phyloP scores from a whole-genome alignment of 2,888 invertebrate species.

The Auanema sp. region DNA sequence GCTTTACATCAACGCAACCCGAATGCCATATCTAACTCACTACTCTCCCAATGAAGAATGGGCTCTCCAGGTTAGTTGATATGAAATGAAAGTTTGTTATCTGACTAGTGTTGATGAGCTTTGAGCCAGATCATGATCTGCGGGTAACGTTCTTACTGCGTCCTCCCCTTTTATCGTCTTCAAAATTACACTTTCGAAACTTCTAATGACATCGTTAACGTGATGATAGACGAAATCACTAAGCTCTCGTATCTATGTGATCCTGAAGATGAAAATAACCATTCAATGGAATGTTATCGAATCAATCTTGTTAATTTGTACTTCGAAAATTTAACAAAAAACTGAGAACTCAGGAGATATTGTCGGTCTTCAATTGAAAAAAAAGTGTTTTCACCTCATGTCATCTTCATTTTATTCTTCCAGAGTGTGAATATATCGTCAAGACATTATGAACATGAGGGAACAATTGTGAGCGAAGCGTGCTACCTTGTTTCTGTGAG shows the following conservation, averaged over 20 bases:
- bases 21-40: conserved; percentile 41
- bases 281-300: neutral
- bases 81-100: neutral
- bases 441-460: conserved; percentile 46
- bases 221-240: no score
- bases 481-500: conserved; percentile 43
- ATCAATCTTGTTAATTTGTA: neutral
- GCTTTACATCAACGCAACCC: conserved; percentile 39
- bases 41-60: conserved; percentile 55
- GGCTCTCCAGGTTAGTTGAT: conserved; percentile 43
- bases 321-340: no score
- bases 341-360: no score
- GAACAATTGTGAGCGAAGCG: conserved; percentile 44
- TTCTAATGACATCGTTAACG: conserved; percentile 4
- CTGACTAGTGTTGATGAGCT: neutral
- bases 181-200: conserved; percentile 5
- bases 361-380: no score
- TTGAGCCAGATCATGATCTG: neutral
- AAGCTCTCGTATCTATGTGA: no score
- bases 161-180: neutral
- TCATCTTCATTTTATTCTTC: conserved; percentile 4
- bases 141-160: neutral
- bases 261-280: no score
- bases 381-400: no score
- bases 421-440: conserved; percentile 39